Evolutionary conservation across 1,140 invertebrate genomes (phyloP), one percentile per base, ranked within the genome.

Genomic region (Scaptomyza graminum): DNA sequence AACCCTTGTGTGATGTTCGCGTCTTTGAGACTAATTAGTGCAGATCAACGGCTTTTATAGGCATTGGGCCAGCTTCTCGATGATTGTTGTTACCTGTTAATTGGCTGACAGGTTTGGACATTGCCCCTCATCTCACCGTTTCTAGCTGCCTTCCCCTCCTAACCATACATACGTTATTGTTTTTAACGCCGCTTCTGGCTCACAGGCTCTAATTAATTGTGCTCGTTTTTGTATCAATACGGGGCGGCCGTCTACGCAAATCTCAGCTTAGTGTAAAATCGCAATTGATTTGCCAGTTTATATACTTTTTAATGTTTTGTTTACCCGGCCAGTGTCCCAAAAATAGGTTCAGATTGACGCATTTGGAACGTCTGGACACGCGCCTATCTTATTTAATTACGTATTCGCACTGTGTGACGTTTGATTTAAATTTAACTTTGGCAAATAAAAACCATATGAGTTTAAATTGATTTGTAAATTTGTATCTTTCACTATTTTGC

Each of bases 161-260:
- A 31, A 28, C 15, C 31, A 56, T 7, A 5, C 6, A 28, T n/a
- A 39, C 12, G 9, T 52, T 28, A 83, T 87, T 88, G 82, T 88
- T 88, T 87, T 85, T 59, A 60, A 55, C 50, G 37, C n/a, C 51
- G 28, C n/a, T 62, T 47, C 56, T 34, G 13, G n/a, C 22, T 11
- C n/a, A 41, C 69, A 85, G 83, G 73, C 83, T 88, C 88, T 90
- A 90, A 90, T 90, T 90, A 90, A 90, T 90, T 90, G 88, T 71
- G 71, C 74, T 71, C 76, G 88, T 81, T 90, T 90, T 90, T 31
- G 68, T 54, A 79, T 68, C 60, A 39, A 64, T 28, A 54, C 37
- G 31, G 34, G 43, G 60, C 37, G 65, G 71, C 56, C 34, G 78
- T 47, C 63, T 88, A 89, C 83, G 83, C 60, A 88, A 88, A 72